Evolutionary conservation across 2,113 vertebrate species (phyloP), one percentile per base, ranked within the genome.

Genomic region (Acanthochromis polyacanthus): DNA sequence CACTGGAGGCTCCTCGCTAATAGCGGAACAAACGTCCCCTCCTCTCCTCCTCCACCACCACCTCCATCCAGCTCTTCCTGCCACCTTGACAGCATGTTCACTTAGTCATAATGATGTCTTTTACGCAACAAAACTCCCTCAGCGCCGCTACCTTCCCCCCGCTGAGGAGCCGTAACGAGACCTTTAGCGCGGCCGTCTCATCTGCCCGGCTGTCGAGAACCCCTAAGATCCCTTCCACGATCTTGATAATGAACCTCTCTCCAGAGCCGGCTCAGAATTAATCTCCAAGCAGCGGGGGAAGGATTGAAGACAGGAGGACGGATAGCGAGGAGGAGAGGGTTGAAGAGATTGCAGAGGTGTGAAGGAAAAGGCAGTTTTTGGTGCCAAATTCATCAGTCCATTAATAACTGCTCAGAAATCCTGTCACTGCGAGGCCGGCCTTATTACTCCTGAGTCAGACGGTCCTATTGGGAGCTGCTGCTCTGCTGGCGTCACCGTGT

Each of bases 1-100:
- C 81, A 72, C 15, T 65, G 71, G 78, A 90, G 76, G 73, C 85
- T 82, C 65, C 55, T 72, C 53, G 70, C 67, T 88, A 87, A 91
- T 88, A 67, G 66, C 82, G 68, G 71, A 89, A 89, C 88, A 89
- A 89, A 84, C 76, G 59, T 10, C 23, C 32, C 7, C 0, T 43
- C 6, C 12, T 23, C 40, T 25, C 19, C 51, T 46, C n/a, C 66
- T 23, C 53, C 36, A 8, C 19, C 7, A 3, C 48, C 75, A 68
- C 57, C 78, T 72, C 69, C 22, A 10, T 63, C 63, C 53, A 15
- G 1, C 82, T 72, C 59, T 53, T 60, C 52, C 61, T 45, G 55
- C 72, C 71, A 57, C 78, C 81, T 76, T 74, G 81, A 92, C 87
- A 64, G 75, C 68, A 25, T 20, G 78, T 70, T 83, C 82, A 74